Percentiles rank a stretch among this genome's conserved stretches.
These are phyloP conservation scores for Erpobdella octoculata DNA, from an alignment of 2,888 invertebrate species.

Conservation along the genomic window DNA sequence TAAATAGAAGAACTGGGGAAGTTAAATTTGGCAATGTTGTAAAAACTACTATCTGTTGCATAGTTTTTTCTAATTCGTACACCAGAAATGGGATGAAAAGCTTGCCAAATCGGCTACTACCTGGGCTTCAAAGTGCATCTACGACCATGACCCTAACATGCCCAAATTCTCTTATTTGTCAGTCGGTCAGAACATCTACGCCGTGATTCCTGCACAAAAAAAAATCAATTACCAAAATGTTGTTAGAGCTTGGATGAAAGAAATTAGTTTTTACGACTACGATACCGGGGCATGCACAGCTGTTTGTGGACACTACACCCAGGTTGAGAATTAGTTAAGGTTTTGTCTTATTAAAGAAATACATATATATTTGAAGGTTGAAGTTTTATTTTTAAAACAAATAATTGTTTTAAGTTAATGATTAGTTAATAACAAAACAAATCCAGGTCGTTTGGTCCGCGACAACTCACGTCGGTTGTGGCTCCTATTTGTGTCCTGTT, in stretches of 20 bases:
- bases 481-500: neutral
- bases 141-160: neutral
- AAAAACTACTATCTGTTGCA: too few species aligned
- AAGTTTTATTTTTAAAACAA: too few species aligned
- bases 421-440: too few species aligned
- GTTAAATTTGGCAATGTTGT: too few species aligned
- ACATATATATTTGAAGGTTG: too few species aligned
- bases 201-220: neutral
- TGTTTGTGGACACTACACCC: neutral
- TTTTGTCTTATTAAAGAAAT: too few species aligned
- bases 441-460: neutral
- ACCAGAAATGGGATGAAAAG: neutral
- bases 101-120: neutral
- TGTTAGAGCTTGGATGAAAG: neutral
- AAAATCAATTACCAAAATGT: neutral
- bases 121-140: neutral
- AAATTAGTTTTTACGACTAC: neutral
- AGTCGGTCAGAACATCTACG: neutral
- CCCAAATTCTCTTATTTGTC: neutral
- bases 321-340: too few species aligned
- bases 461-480: neutral
- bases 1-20: too few species aligned
- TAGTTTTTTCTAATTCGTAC: too few species aligned
- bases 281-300: neutral
- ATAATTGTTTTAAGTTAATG: too few species aligned